These are phyloP conservation scores for Xanthia togata DNA, from an alignment of 2,888 invertebrate genomes.

Conservation along the genomic window DNA sequence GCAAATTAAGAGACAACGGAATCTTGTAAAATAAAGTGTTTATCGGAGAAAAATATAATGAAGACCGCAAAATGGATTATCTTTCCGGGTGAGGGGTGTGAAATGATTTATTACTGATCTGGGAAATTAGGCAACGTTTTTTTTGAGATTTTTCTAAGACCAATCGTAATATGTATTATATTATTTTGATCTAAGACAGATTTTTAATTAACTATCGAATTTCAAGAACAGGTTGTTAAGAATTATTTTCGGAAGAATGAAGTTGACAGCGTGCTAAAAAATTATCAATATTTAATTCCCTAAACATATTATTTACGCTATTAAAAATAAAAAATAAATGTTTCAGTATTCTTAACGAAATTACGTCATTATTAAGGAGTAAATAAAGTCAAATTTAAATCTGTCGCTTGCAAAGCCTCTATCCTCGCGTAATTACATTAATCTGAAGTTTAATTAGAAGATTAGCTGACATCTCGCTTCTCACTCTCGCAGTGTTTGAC, in stretches of 20 bases:
- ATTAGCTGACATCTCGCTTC: conserved; percentile 57
- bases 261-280: neutral
- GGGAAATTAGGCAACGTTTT: neutral
- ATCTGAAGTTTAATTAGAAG: conserved; percentile 67
- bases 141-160: too few species aligned
- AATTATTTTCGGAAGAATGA: neutral
- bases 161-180: neutral
- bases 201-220: neutral
- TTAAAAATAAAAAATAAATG: neutral
- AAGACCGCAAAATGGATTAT: conserved; percentile 31
- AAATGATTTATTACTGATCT: conserved; percentile 3
- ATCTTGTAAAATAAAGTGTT: conserved; percentile 47
- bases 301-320: neutral
- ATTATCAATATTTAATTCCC: neutral
- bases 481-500: conserved; percentile 19
- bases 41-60: conserved; percentile 42
- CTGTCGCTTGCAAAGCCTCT: conserved; percentile 13
- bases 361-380: neutral
- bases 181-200: neutral
- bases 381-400: conserved; percentile 14
- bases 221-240: neutral
- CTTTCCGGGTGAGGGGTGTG: conserved; percentile 24
- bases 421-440: conserved; percentile 46
- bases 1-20: conserved; percentile 37
- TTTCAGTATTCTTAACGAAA: neutral